Percentiles rank a stretch among this genome's conserved stretches.
Conservation (phyloP, 2,113 vertebrate genomes). For the Zapornia atra region DNA sequence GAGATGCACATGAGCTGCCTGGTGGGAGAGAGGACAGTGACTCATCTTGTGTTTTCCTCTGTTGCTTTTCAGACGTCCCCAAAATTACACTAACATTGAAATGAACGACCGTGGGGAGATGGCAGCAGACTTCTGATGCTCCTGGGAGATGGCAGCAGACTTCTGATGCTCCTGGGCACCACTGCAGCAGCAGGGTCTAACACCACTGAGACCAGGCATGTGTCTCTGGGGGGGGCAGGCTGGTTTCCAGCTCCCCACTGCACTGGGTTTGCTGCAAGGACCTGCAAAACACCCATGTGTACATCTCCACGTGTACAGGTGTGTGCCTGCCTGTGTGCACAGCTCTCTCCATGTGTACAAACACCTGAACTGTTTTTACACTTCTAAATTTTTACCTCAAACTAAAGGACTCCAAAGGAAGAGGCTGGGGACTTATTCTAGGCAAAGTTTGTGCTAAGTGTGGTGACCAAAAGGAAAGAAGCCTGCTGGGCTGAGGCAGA, state of each 20-base stretch:
- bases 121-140: neutral
- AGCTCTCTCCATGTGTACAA: neutral
- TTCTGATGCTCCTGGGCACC: neutral
- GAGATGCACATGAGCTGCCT: neutral
- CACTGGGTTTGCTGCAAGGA: neutral
- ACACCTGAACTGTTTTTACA: neutral
- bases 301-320: too few species aligned
- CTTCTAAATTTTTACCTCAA: neutral
- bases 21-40: neutral
- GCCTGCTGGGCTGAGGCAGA: neutral
- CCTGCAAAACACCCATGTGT: neutral
- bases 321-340: too few species aligned
- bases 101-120: neutral
- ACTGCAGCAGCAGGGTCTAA: neutral
- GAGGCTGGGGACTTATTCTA: neutral
- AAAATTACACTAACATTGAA: constrained; percentile 46
- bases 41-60: neutral
- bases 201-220: neutral
- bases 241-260: neutral
- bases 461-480: neutral
- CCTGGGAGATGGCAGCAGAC: neutral
- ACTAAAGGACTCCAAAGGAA: neutral
- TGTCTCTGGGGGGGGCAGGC: neutral
- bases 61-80: constrained; percentile 3
- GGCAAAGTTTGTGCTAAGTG: neutral